Evolutionary conservation across 2,888 invertebrate genomes (phyloP), one percentile per base, ranked within the genome.

Genomic region (Polydrusus pterygomalis): DNA sequence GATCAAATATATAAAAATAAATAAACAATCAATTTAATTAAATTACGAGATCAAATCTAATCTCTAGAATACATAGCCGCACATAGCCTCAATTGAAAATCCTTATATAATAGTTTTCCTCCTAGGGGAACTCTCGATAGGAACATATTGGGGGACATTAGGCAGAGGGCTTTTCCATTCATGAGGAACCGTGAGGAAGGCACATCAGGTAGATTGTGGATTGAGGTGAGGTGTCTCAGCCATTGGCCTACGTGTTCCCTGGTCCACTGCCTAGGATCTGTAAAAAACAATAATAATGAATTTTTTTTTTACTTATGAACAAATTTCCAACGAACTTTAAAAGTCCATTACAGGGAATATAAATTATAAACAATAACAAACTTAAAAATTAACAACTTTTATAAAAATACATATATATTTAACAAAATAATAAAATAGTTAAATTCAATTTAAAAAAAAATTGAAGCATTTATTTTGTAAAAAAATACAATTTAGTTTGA

Each of bases 131-230:
- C 94, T 54, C 94, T 87, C 77, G 90, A 89, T 1, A 91, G 89
- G 87, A 94, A 94, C 94, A 94, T 94, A 67, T 92, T 91, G 11
- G 91, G 89, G n/a, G 91, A 90, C 94, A 95, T 94, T 69, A 95
- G 89, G 79, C 94, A 94, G 6, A 95, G 87, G 0, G 93, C 94
- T 86, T 95, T 95, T 63, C 94, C 94, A 86, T 95, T 95, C 94
- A 94, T 94, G 0, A 92, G 91, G 87, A 95, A 95, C 78, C 94
- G 88, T 78, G 91, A 90, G 0, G 88, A 86, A 1, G 89, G 88
- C 34, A 90, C 87, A 74, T 91, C 90, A 0, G 91, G 90, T 0
- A 91, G 86, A 1, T 90, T 89, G 58, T 93, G 92, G 6, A 89
- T 87, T 0, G 88, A 85, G 0, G 92, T 89, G 84, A 93, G 92